Conservation (phyloP, 2,113 vertebrate genomes). For the Poicephalus meyeri region DNA sequence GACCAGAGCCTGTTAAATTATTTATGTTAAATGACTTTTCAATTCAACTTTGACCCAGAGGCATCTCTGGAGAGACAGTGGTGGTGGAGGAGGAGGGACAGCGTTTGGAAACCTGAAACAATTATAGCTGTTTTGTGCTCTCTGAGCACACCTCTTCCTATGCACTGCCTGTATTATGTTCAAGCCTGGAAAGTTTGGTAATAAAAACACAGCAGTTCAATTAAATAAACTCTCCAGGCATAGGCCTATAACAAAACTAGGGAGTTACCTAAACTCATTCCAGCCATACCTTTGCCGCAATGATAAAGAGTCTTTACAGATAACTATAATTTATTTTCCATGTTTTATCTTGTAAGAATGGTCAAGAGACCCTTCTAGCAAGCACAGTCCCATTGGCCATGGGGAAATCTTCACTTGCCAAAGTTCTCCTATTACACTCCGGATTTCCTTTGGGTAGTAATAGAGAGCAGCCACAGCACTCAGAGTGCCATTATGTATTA, state of each 20-base stretch:
- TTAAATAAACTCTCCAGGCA: conserved; percentile 48
- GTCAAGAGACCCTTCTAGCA: not conserved
- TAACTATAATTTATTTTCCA: not conserved
- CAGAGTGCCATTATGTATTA: not conserved
- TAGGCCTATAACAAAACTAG: conserved; percentile 24
- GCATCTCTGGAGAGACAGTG: not conserved
- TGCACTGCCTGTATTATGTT: not conserved
- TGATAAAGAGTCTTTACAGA: not conserved
- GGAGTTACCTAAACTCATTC: conserved; percentile 11
- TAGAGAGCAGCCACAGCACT: not conserved
- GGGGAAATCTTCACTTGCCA: not conserved
- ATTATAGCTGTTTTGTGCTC: not conserved
- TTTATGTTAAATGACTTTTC: conserved; percentile 52
- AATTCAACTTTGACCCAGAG: conserved; percentile 17
- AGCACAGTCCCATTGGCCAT: not conserved
- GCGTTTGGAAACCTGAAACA: not conserved
- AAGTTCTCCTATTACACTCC: not conserved
- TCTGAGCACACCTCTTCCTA: not conserved
- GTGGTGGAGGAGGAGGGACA: not conserved
- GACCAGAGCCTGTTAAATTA: not conserved
- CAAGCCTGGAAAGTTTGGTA: conserved; percentile 12
- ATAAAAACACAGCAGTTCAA: conserved; percentile 47
- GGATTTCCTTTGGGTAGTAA: not conserved
- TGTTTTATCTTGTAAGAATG: not conserved
- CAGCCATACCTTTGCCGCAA: not conserved